Evolutionary conservation across 2,888 invertebrate species (phyloP), one percentile per base, ranked within the genome.

Genomic region (Apocheima hispidaria): DNA sequence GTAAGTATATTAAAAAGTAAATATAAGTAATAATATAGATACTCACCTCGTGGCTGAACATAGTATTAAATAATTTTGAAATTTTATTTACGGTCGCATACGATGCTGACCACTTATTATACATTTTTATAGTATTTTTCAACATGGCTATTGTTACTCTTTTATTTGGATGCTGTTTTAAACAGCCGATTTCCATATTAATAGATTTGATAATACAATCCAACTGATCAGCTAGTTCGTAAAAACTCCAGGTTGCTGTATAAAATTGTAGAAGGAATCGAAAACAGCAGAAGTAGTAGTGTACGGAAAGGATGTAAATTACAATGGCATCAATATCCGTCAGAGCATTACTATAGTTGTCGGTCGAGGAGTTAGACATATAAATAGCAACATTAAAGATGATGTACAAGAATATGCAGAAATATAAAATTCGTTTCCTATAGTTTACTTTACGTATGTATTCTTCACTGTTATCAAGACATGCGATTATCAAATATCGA

Each of bases 81-180:
- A 36, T 46, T 33, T 55, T 61, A n/a, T 44, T 26, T 18, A 58
- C 7, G 0, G 44, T 55, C 18, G 30, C 41, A 43, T 51, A 65
- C 9, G 65, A 55, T 14, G 48, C 51, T 2, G 55, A 65, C 65
- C 65, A 65, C 10, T 46, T 56, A 12, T 44, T 43, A 28, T 43
- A 59, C 12, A 53, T 16, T 20, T 14, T 6, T 9, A 26, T 26
- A 44, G 26, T 26, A 26, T 44, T 26, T 40, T 12, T 20, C 4
- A 21, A 21, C 21, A 2, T 21, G 10, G 20, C 12, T 12, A 21
- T 20, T 40, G 4, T 20, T 12, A 40, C 21, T 40, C 21, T 21
- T 21, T 12, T 40, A 40, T 40, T 40, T 12, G 26, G n/a, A 23
- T 23, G 4, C 23, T 4, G 12, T 41, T 41, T 12, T 20, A 41